Base-by-base conservation (phyloP, 1,140 invertebrate genomes). In the Neuroterus valhalla region DNA sequence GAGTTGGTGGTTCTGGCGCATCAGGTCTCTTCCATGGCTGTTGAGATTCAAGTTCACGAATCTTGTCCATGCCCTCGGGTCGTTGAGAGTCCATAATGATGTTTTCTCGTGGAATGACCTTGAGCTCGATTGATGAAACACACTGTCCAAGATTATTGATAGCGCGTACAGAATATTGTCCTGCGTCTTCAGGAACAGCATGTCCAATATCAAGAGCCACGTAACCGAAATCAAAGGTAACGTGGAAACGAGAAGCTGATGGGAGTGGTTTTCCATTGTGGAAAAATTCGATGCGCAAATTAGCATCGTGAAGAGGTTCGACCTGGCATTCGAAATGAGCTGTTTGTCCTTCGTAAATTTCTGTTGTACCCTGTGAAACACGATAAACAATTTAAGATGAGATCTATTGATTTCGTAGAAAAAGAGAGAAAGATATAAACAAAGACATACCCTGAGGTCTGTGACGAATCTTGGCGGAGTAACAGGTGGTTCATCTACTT, bases 191-290 rank as follows among this genome's bases (percentile, higher is more conserved):
- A 4, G 96, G 94, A 66, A 98, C 95, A 67, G 95, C 93, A 78
- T 98, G 96, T 66, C 93, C 93, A 83, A 99, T 97, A 88, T 98
- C 97, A 76, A 99, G 90, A 48, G 97, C 96, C 67, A 98, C 95
- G 80, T 98, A 98, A 81, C 97, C 97, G 91, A 99, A 99, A 89
- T 98, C 97, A 84, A 97, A 96, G 62, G 96, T 97, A 78, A 96
- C 96, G 88, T 98, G 96, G 93, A 96, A 97, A 81, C 96, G 92
- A 55, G 96, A 93, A 52, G 95, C 96, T 78, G 95, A 96, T 85
- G 94, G 94, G 79, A 98, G 89, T 42, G 96, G 94, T 89, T 97
- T 96, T 72, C 95, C 96, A 86, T 98, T 96, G 80, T 97, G 96
- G 83, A 94, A 97, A 91, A 97, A 97, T 89, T 98, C 96, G 76